Conservation (phyloP, 2,113 vertebrate species). For the Spermophilus dauricus region DNA sequence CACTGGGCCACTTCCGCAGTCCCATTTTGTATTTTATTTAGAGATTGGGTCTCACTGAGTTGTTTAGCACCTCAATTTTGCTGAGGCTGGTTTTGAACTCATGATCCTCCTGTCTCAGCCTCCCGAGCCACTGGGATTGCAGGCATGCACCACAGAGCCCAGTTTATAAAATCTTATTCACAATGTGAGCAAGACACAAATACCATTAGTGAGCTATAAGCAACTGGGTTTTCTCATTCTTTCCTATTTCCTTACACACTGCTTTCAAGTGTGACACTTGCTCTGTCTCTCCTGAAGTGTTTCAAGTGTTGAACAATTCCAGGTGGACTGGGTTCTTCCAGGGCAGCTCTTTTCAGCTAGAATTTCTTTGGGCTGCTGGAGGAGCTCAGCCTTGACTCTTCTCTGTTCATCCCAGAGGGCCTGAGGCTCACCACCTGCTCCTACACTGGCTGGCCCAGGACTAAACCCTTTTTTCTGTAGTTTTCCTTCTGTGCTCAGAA, state of each 20-base stretch:
- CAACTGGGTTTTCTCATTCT: not conserved
- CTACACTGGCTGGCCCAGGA: not conserved
- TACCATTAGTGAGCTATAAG: not conserved
- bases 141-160: no score
- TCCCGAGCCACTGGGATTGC: no score
- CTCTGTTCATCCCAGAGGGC: not conserved
- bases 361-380: not conserved
- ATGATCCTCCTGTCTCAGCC: no score
- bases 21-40: no score
- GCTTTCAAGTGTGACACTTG: not conserved
- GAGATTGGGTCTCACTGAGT: no score
- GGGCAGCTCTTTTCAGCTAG: not conserved
- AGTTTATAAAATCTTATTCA: not conserved
- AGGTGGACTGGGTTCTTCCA: not conserved
- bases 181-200: not conserved
- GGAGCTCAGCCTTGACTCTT: not conserved
- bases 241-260: not conserved
- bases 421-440: not conserved
- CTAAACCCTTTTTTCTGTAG: not conserved
- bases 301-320: not conserved
- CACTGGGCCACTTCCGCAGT: no score
- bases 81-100: no score
- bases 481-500: not conserved
- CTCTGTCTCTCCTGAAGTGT: not conserved
- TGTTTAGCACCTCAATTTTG: no score